Evolutionary conservation across 2,888 invertebrate genomes (phyloP).

Genomic region (Dryococelus australis): DNA sequence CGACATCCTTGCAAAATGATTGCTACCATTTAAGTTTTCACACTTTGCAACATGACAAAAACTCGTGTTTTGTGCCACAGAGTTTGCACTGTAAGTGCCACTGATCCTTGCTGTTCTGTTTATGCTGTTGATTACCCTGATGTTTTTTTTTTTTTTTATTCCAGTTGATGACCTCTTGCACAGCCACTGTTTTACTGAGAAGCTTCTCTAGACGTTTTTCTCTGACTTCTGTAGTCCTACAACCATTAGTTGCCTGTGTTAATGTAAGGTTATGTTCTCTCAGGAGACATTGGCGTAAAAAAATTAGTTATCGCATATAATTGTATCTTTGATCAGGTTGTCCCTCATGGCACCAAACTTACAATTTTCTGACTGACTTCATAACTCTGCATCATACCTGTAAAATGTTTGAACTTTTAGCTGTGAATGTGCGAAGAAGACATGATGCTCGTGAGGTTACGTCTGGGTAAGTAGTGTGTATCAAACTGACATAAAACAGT

Average conservation of each 20-base stretch:
- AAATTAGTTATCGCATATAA: not conserved
- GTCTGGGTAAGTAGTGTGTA: not conserved
- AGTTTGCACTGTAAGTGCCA: not conserved
- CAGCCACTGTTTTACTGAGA: not conserved
- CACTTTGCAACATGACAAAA: not conserved
- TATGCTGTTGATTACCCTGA: not conserved
- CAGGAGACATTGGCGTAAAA: not conserved
- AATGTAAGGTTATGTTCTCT: not conserved
- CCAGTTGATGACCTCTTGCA: not conserved
- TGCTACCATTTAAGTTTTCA: not conserved
- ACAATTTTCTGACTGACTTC: too few relatives aligned
- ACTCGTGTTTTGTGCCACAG: not conserved
- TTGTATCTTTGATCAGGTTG: not conserved
- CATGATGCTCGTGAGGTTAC: not conserved
- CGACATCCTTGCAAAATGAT: not conserved
- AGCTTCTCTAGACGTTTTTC: not conserved
- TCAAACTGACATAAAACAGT: not conserved
- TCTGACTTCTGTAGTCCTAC: not conserved
- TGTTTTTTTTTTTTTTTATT: not conserved
- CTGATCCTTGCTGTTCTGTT: not conserved
- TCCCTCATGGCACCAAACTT: too few relatives aligned
- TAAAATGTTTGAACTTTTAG: not conserved
- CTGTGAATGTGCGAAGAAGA: not conserved
- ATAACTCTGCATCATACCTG: too few relatives aligned
- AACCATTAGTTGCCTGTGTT: not conserved